These are phyloP conservation scores for Thermophis baileyi DNA, from an alignment of 2,113 vertebrate species.

Conservation along the genomic window DNA sequence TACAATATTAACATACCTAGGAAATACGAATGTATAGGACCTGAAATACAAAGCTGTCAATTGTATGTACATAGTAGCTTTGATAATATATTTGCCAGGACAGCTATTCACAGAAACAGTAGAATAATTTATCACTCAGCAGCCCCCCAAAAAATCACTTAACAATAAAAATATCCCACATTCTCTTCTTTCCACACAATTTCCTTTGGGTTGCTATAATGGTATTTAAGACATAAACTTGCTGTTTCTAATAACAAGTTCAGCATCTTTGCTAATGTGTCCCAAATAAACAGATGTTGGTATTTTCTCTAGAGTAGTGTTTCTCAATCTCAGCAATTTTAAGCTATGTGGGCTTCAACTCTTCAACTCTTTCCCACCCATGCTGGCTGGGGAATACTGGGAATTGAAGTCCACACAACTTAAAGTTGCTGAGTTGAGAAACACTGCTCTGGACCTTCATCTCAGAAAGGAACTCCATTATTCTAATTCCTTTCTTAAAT, in stretches of 20 bases:
- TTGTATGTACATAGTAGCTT: background rate
- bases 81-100: background rate
- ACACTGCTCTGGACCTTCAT: constrained; percentile 8
- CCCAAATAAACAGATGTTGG: constrained; percentile 30
- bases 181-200: constrained; percentile 14
- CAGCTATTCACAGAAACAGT: background rate
- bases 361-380: background rate
- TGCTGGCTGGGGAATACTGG: background rate
- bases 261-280: constrained; percentile 17
- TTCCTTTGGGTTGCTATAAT: background rate
- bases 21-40: background rate
- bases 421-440: background rate
- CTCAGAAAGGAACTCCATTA: constrained; percentile 4
- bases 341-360: background rate
- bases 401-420: background rate
- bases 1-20: background rate
- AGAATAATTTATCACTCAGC: background rate
- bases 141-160: background rate
- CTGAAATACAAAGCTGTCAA: background rate
- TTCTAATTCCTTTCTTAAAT: constrained; percentile 21
- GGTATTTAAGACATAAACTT: background rate
- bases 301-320: background rate
- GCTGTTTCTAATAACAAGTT: constrained; percentile 16
- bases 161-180: background rate
- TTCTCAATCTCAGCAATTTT: background rate